phyloP scores from a whole-genome alignment of 2,888 invertebrate species.

The Gymnosoma rotundatum region DNA sequence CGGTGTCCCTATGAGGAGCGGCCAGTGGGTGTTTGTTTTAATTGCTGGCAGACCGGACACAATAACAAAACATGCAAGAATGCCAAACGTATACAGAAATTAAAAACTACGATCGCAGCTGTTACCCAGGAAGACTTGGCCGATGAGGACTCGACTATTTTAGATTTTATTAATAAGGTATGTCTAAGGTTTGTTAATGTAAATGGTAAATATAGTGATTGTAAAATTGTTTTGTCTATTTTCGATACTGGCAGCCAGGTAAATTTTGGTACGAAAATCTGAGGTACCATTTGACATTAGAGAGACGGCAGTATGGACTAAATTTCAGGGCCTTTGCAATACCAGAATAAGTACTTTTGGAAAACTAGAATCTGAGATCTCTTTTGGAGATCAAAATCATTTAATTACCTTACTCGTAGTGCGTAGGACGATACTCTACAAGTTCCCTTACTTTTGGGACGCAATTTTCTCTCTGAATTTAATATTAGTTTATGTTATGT shows the following conservation, averaged over 20 bases:
- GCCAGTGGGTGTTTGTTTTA: constrained; percentile 27
- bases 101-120: constrained; percentile 20
- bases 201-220: constrained; percentile 9
- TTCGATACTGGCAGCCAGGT: constrained; percentile 53
- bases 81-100: constrained; percentile 12
- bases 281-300: constrained; percentile 25
- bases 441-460: constrained; percentile 30
- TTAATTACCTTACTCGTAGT: constrained; percentile 48
- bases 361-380: constrained; percentile 25
- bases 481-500: constrained; percentile 20
- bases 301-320: neutral
- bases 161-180: constrained; percentile 39
- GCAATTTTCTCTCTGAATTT: constrained; percentile 20
- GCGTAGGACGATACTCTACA: constrained; percentile 27
- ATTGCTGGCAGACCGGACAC: constrained; percentile 59
- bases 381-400: constrained; percentile 10
- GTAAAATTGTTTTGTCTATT: constrained; percentile 24
- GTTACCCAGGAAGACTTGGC: neutral
- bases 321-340: constrained; percentile 41
- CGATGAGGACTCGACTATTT: constrained; percentile 7
- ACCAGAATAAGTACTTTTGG: constrained; percentile 10
- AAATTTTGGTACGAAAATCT: constrained; percentile 50
- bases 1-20: constrained; percentile 37
- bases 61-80: constrained; percentile 22
- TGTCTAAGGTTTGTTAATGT: constrained; percentile 22